A percentile compares a stretch with the other conserved stretches of the same genome.
These are phyloP conservation scores for Mythimna lalbum DNA, from an alignment of 2,888 invertebrate genomes.

Conservation along the genomic window DNA sequence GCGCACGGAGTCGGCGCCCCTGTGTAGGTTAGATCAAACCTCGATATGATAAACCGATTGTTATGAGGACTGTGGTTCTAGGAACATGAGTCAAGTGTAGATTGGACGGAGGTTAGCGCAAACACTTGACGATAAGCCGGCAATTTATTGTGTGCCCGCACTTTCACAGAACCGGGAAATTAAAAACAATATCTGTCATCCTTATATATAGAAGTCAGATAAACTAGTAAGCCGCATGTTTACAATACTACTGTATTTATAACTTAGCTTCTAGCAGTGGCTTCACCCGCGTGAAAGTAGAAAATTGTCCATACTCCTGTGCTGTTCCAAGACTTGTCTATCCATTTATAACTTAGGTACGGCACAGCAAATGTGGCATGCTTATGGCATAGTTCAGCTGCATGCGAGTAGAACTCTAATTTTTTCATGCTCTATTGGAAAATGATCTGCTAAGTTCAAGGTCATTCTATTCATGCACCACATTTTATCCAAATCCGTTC, in stretches of 20 bases:
- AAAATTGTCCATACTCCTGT: too few relatives aligned
- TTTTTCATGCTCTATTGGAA: too few relatives aligned
- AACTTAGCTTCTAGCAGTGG: neutral
- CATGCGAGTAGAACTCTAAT: too few relatives aligned
- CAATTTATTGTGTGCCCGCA: neutral
- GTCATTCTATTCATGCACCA: too few relatives aligned
- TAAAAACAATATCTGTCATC: constrained; percentile 24
- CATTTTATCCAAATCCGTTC: too few relatives aligned
- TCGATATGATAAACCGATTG: neutral
- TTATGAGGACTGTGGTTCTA: constrained; percentile 13
- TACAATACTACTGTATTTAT: neutral
- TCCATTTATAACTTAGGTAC: too few relatives aligned
- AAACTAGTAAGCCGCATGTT: neutral
- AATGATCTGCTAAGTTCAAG: too few relatives aligned
- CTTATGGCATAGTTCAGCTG: too few relatives aligned
- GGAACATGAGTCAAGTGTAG: constrained; percentile 55
- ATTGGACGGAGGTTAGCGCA: constrained; percentile 24
- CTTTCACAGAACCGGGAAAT: constrained; percentile 3
- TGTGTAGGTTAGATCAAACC: neutral
- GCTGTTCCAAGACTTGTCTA: too few relatives aligned
- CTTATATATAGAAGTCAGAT: constrained; percentile 8
- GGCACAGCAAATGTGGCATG: too few relatives aligned
- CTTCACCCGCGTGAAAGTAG: too few relatives aligned
- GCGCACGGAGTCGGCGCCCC: too few relatives aligned
- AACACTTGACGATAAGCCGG: constrained; percentile 37